Percentiles rank a stretch among this genome's conserved stretches.
phyloP scores from a whole-genome alignment of 1,140 invertebrate genomes.

The Pomacea maculata region DNA sequence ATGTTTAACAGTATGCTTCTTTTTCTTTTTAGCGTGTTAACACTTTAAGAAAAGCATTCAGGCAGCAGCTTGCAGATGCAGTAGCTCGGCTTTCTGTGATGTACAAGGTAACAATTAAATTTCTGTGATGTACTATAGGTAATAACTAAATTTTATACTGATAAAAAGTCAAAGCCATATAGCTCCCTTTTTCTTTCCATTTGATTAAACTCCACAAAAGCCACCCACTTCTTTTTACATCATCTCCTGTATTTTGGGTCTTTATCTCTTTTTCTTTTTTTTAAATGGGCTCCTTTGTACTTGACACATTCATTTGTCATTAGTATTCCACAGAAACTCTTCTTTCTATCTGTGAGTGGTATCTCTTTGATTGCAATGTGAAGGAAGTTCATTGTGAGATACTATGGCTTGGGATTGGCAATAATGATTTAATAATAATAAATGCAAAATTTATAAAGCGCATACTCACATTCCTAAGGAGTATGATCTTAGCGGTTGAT shows the following conservation, averaged over 20 bases:
- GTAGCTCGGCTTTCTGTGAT: conserved; percentile 50
- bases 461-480: too few species aligned
- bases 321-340: not conserved
- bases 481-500: not conserved
- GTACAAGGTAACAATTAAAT: conserved; percentile 46
- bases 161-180: too few species aligned
- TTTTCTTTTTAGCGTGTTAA: conserved; percentile 50
- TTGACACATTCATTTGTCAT: not conserved
- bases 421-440: not conserved
- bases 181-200: too few species aligned
- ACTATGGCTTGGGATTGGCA: not conserved
- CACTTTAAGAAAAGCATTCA: conserved; percentile 55
- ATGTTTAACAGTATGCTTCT: conserved; percentile 10
- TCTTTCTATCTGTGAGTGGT: not conserved
- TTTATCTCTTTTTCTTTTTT: too few species aligned
- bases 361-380: too few species aligned
- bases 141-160: too few species aligned
- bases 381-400: too few species aligned
- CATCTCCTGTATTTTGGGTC: too few species aligned
- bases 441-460: too few species aligned
- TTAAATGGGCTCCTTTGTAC: not conserved
- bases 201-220: too few species aligned
- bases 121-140: too few species aligned
- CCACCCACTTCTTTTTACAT: too few species aligned
- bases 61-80: conserved; percentile 60